phyloP scores from a whole-genome alignment of 2,888 invertebrate species.

The Isoperla grammatica region DNA sequence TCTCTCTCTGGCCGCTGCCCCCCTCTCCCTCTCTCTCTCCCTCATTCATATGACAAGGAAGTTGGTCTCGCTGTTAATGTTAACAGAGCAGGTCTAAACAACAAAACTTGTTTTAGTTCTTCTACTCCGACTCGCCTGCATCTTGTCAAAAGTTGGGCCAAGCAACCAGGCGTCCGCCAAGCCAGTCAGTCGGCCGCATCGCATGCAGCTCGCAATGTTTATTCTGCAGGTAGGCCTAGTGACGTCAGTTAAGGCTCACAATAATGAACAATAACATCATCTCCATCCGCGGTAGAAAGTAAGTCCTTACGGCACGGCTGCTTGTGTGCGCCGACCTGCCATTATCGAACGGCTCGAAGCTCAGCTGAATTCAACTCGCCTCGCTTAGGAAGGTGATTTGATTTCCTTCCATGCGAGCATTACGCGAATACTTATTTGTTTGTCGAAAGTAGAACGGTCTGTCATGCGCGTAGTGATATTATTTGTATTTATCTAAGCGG shows the following conservation, averaged over 20 bases:
- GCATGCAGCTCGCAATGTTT: background rate
- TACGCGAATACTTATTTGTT: constrained; percentile 15
- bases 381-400: constrained; percentile 9
- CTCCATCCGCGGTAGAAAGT: constrained; percentile 15
- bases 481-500: constrained; percentile 12
- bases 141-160: constrained; percentile 5
- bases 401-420: constrained; percentile 14
- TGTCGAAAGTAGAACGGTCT: constrained; percentile 12
- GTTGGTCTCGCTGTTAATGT: background rate
- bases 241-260: constrained; percentile 3
- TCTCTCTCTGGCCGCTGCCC: background rate
- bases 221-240: constrained; percentile 11
- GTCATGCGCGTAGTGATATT: constrained; percentile 3
- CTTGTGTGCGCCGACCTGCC: constrained; percentile 4
- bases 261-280: constrained; percentile 16
- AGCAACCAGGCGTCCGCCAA: no score
- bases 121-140: background rate
- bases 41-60: constrained; percentile 12
- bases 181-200: no score
- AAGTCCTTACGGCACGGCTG: constrained; percentile 6
- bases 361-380: background rate
- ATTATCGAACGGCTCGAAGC: constrained; percentile 12
- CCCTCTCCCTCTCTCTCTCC: background rate
- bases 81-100: constrained; percentile 7
- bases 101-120: constrained; percentile 17